Evolutionary conservation across 2,888 invertebrate species (phyloP), one percentile per base, ranked within the genome.

Genomic region (Germaria angustata): DNA sequence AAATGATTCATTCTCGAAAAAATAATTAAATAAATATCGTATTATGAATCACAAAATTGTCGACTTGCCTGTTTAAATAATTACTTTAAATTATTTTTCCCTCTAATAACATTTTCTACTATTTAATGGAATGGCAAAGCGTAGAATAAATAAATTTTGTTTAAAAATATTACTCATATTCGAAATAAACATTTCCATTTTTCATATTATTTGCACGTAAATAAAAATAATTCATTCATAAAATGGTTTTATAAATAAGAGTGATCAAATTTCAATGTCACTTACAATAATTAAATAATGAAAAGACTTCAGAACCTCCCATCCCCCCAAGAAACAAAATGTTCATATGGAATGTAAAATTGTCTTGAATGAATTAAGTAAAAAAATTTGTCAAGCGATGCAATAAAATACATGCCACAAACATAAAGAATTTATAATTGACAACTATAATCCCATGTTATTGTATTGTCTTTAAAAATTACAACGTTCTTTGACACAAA

Each of bases 341-440:
- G 39, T 11, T 34, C 32, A 72, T 41, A 59, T 57, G 36, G 24
- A 79, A 39, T 15, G 11, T 7, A 59, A 20, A 15, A 53, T 3
- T 7, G 1, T 24, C 9, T 55, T 39, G 39, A 41, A 39, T 57
- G 32, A n/a, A 17, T 44, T 1, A 34, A 66, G 1, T n/a, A 32
- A 49, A 20, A 65, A n/a, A 9, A 34, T 24, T 22, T 24, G 11
- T 5, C 8, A 22, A n/a, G n/a, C 15, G 36, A n/a, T n/a, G 13
- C 9, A 68, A 15, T n/a, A n/a, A n/a, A n/a, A 11, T 9, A 39
- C 32, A 68, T 51, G 28, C 51, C 51, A 57, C 39, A 15, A 65
- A 61, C 39, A 78, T 69, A 81, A 81, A 73, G 68, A 65, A 78
- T 73, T 78, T 57, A 69, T 73, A 82, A 75, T 75, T 78, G 81